phyloP scores from a whole-genome alignment of 2,113 vertebrate species.

The Sprattus sprattus region DNA sequence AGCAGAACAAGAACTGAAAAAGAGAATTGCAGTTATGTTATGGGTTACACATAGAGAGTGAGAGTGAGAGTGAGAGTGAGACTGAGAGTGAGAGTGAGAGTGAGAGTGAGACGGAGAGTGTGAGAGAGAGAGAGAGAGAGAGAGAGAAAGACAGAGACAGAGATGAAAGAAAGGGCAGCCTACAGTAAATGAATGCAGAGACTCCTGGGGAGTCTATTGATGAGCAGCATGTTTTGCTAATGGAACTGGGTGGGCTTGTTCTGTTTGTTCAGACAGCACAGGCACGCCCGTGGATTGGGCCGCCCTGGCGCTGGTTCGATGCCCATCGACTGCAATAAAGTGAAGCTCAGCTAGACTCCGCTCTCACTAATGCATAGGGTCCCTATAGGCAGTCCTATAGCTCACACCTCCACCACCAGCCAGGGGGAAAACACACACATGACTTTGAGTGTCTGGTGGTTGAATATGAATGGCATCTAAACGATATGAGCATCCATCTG shows the following conservation, averaged over 20 bases:
- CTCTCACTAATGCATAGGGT: neutral
- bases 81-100: neutral
- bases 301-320: neutral
- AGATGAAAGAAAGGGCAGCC: neutral
- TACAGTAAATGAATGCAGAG: neutral
- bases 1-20: neutral
- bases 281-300: neutral
- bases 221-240: neutral
- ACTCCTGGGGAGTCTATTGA: neutral
- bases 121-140: neutral
- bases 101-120: neutral
- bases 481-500: neutral
- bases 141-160: neutral
- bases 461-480: neutral
- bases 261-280: conserved; percentile 3
- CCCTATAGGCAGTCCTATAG: neutral
- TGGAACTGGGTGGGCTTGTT: neutral
- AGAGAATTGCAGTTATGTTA: neutral
- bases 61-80: neutral
- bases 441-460: neutral
- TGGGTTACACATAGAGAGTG: neutral
- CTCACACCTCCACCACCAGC: neutral
- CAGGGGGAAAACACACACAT: neutral
- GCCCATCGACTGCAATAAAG: neutral
- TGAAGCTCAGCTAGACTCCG: neutral